Evolutionary conservation across 2,797 vertebrate genomes (phyloP).

Genomic region (Semaprochilodus insignis): DNA sequence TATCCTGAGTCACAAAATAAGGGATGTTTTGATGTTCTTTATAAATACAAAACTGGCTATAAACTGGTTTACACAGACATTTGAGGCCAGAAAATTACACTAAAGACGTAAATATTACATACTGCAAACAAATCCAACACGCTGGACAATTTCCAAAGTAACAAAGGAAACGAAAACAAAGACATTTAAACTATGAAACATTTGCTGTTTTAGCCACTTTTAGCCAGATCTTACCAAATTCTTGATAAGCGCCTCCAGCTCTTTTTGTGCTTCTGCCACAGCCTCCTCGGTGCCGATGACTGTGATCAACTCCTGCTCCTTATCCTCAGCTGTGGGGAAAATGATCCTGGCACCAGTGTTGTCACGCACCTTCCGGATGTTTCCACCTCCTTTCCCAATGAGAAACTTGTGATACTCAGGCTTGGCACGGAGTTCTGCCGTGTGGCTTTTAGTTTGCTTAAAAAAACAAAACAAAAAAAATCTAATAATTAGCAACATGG

Average conservation of each 20-base stretch:
- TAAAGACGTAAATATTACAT: neutral
- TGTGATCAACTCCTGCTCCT: conserved; percentile 97
- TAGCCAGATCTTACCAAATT: conserved; percentile 81
- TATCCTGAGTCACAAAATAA: conserved; percentile 80
- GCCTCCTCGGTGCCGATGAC: conserved; percentile 96
- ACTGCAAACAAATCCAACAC: neutral
- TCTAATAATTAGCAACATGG: too few species aligned
- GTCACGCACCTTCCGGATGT: conserved; percentile 97
- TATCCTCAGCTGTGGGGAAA: conserved; percentile 92
- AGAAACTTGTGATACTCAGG: conserved; percentile 99
- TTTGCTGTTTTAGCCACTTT: neutral
- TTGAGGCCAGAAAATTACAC: neutral
- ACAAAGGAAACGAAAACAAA: neutral
- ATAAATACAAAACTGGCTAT: neutral
- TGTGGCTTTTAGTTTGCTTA: conserved; percentile 97
- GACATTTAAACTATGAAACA: neutral
- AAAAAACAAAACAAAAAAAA: neutral
- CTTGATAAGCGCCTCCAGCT: conserved; percentile 93
- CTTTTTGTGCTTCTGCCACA: conserved; percentile 92
- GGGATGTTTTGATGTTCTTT: neutral
- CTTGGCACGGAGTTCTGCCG: conserved; percentile 93
- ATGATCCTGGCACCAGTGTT: conserved; percentile 96
- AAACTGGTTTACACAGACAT: too few species aligned
- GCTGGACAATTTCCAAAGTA: neutral
- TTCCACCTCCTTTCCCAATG: conserved; percentile 95